Base-by-base conservation (phyloP, 1,140 invertebrate genomes). In the Ceratina calcarata region DNA sequence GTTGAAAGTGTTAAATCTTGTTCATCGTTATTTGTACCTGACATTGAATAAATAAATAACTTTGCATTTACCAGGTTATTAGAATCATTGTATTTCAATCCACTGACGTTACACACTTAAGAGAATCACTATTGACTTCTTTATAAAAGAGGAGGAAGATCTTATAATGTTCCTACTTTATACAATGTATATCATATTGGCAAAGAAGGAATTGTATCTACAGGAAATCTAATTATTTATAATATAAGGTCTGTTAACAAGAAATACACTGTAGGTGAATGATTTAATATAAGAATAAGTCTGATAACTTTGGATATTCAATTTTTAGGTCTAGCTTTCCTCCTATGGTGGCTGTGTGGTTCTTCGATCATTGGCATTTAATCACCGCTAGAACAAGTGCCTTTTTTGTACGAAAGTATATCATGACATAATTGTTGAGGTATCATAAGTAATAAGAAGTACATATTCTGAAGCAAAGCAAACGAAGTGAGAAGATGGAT, bases 401-500 rank as follows among this genome's bases (percentile, higher is more conserved):
- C 51, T 75, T n/a, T 58, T 51, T 69, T 65, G 24, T 7, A 51
- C 49, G 10, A 64, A 77, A 74, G 8, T 60, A 76, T 49, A 55
- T 86, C 75, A 73, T 86, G 76, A 85, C 83, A 73, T n/a, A 24
- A 72, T 71, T 73, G 57, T 64, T 53, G 57, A 78, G 62, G 22
- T 57, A 83, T 67, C 68, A 60, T 76, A 51, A 80, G 69, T 67
- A 76, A 73, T 80, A 75, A 77, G 68, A 78, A 57, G 15, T 45
- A 45, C 49, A 57, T 45, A 70, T 62, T 20, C 13, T 71, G 27
- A 49, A 51, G 49, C n/a, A 20, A 15, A 72, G n/a, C 12, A 58
- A 49, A 67, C 58, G 53, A 72, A 72, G 15, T 15, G 51, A 24
- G 84, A 93, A 89, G 85, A 98, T 98, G 97, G 97, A 98, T 91